Base-by-base conservation (phyloP, 1,140 invertebrate genomes). In the Drepana arcuata region DNA sequence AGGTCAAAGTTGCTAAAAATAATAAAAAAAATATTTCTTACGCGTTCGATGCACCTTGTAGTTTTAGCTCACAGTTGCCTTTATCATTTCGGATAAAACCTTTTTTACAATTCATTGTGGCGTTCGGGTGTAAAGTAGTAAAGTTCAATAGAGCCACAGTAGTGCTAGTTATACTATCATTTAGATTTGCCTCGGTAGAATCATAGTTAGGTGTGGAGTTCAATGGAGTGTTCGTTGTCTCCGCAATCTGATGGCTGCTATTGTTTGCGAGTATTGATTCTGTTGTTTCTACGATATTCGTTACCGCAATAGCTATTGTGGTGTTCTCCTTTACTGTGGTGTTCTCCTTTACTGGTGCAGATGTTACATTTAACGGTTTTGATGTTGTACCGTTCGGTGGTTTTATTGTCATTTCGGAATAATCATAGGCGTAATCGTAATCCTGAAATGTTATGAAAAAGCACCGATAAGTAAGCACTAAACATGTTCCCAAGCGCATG, bases 391-490 rank as follows among this genome's bases (percentile, higher is more conserved):
- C 54, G 44, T 67, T 67, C 26, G 65, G 61, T 16, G 86, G 86
- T 75, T 86, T 88, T 34, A 88, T 80, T 16, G 86, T 88, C 56
- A 88, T 83, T 48, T 87, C 86, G 12, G 85, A 82, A 49, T 87
- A 86, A 63, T 88, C 86, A 45, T 88, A 88, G 14, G 80, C 83
- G 48, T 88, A 88, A 52, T 87, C 86, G 41, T 87, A 87, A 65
- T 87, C 85, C 86, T 88, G 63, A 9, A 83, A 85, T 14, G 45
- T 34, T 38, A 23, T 38, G 25, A 46, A 23, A 40, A 28, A 30
- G 1, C 33, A 33, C 10, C 15, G 31, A 40, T 38, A 47, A n/a
- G 27, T 41, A 21, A 7, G n/a, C n/a, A 24, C 4, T 26, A 34
- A 29, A 27, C 44, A n/a, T 21, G 2, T 1, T 11, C 10, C 14